Evolutionary conservation across 2,888 invertebrate genomes (phyloP).

Genomic region (Hyalella azteca): DNA sequence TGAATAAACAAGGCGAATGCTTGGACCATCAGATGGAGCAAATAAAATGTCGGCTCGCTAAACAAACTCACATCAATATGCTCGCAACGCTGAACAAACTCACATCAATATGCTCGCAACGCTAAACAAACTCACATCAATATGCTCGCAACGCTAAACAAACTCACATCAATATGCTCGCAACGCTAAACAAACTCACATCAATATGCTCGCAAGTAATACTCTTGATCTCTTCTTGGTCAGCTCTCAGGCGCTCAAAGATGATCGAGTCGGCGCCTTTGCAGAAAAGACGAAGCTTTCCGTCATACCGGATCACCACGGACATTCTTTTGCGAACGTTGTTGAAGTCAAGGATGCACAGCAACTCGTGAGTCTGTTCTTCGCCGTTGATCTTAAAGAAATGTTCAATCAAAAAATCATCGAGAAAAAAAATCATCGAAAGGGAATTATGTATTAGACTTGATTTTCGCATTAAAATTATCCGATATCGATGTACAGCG

Average conservation of each 20-base stretch:
- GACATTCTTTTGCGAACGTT: conserved; percentile 99
- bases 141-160: background rate
- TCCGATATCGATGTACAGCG: too few relatives aligned
- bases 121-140: background rate
- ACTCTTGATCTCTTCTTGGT: conserved; percentile 77
- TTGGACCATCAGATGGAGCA: too few relatives aligned
- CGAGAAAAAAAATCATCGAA: too few relatives aligned
- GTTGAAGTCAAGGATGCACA: conserved; percentile 98
- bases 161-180: background rate
- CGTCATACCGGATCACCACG: conserved; percentile 84
- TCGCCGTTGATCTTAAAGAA: conserved; percentile 73
- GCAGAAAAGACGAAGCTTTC: conserved; percentile 86
- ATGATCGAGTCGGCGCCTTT: conserved; percentile 99
- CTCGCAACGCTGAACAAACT: too few relatives aligned
- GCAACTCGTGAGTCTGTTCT: conserved; percentile 78
- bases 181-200: conserved; percentile 76
- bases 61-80: too few relatives aligned
- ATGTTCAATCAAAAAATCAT: too few relatives aligned
- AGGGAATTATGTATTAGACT: too few relatives aligned
- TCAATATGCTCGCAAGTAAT: conserved; percentile 93
- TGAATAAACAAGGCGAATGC: too few relatives aligned
- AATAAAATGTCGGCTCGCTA: too few relatives aligned
- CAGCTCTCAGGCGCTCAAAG: conserved; percentile 84
- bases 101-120: too few relatives aligned
- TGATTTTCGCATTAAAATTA: too few relatives aligned